These are phyloP conservation scores for Gryllus bimaculatus DNA, from an alignment of 1,140 invertebrate genomes.

Conservation along the genomic window DNA sequence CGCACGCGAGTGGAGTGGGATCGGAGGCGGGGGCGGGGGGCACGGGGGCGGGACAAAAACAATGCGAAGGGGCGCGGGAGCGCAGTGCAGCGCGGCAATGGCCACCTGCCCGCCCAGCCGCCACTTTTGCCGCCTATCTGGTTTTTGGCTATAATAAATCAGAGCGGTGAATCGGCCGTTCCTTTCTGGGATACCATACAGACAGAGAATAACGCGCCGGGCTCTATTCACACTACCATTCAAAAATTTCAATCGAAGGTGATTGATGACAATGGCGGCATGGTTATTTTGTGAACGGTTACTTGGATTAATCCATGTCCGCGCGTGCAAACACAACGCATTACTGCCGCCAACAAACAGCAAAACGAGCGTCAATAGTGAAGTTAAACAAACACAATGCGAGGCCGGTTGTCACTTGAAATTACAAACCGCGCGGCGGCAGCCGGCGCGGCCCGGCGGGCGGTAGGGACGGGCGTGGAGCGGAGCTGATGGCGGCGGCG, in stretches of 20 bases:
- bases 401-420: background rate
- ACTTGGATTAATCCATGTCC: background rate
- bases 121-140: background rate
- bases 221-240: conserved; percentile 1
- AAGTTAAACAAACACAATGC: background rate
- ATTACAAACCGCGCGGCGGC: background rate
- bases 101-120: no score
- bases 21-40: no score
- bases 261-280: conserved; percentile 3
- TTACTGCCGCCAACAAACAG: background rate
- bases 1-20: no score
- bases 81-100: no score
- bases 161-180: background rate
- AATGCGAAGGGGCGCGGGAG: no score
- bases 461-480: background rate
- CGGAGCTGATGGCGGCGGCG: background rate
- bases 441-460: no score
- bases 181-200: background rate
- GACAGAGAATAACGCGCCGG: background rate
- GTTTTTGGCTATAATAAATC: background rate
- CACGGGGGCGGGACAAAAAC: no score
- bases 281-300: background rate
- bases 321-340: background rate
- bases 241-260: conserved; percentile 5
- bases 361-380: background rate